Evolutionary conservation across 2,888 invertebrate species (phyloP), one percentile per base, ranked within the genome.

Genomic region (Artemia sinica): DNA sequence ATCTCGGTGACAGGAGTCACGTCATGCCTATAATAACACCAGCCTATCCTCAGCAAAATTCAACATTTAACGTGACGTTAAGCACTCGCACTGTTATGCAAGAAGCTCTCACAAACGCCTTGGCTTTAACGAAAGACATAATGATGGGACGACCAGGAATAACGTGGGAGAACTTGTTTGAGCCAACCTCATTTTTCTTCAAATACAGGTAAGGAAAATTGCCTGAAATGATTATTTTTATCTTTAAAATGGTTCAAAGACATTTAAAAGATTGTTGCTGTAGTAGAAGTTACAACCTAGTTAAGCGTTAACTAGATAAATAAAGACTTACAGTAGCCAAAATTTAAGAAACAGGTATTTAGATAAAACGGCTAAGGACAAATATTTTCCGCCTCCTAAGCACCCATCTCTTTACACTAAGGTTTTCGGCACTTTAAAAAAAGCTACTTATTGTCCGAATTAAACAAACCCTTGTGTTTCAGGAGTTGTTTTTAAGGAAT

Each of bases 11-110:
- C 78, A 83, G 96, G 49, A 95, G 87, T 81, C 98, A 99, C 80
- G 80, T 97, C 75, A 94, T 94, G 98, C 98, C 98, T n/a, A 97
- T 99, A 75, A 97, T 99, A 75, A 99, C 98, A 0, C 98, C 98
- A 2, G 96, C 96, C 0, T 99, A 96, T 81, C 98, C 98, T 0
- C 96, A 98, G 78, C 98, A 98, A 80, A 99, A 99, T 80, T 97
- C 97, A 4, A 98, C 97, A 6, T 97, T 94, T 80, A 97, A 98
- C 77, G 97, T 98, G 7, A 93, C 95, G 0, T 83, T 85, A 28
- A 96, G 96, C 6, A 96, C 96, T 0, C 81, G 91, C 73, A 87
- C 89, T 12, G 89, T 99, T 73, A 95, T 98, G 81, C 86, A 89
- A 78, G 89, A 91, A 73, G 93, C 94, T 77, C 91, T 97, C 74